Conservation (phyloP, 2,113 vertebrate genomes). For the Muscicapa adusta region DNA sequence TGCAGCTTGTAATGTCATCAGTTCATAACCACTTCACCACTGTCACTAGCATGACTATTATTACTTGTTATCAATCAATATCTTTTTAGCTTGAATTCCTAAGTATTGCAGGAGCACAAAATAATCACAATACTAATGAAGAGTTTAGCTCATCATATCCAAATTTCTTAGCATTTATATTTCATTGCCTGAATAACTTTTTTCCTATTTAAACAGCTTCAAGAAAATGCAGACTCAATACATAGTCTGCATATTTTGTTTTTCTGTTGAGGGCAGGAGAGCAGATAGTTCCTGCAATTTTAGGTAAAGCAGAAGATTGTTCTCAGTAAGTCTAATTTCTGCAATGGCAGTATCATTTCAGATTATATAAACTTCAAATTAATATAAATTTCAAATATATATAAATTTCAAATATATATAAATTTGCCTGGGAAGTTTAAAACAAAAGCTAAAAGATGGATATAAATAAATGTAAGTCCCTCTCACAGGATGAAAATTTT, state of each 20-base stretch:
- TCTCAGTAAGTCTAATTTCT: not conserved
- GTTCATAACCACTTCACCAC: not conserved
- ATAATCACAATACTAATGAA: not conserved
- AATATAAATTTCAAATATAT: too few species aligned
- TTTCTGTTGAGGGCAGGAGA: not conserved
- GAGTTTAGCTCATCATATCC: not conserved
- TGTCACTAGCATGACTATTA: not conserved
- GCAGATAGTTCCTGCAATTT: not conserved
- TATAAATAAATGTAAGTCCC: not conserved
- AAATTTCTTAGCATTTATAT: not conserved
- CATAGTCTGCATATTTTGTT: not conserved
- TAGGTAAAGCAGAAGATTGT: not conserved
- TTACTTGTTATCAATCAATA: not conserved
- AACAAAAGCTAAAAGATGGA: not conserved
- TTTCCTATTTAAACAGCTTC: not conserved
- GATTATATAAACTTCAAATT: too few species aligned
- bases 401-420: not conserved
- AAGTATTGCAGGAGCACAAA: not conserved
- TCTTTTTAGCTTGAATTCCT: not conserved
- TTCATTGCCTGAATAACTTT: not conserved
- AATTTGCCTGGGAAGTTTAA: not conserved
- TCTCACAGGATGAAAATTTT: not conserved
- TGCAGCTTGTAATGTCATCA: not conserved
- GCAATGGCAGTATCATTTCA: not conserved
- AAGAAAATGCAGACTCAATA: not conserved